Base-by-base conservation (phyloP, 2,113 vertebrate species). In the Cyprinodon brontotheroides region DNA sequence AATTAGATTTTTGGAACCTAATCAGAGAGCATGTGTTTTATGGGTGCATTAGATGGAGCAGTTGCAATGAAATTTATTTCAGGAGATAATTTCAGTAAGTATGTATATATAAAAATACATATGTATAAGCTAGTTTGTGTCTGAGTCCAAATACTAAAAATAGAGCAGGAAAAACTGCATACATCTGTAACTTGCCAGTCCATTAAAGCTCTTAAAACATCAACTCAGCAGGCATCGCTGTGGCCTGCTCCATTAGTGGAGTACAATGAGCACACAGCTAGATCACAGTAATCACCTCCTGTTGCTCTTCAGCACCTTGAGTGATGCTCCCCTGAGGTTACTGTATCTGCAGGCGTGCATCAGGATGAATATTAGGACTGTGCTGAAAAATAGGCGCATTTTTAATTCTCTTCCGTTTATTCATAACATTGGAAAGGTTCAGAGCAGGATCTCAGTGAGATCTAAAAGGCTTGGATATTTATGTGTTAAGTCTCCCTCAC, bases 191-290 rank as follows among this genome's bases (percentile, higher is more conserved):
- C 79, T 77, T 41, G 13, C 53, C 68, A 82, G 74, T 90, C 75
- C 87, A 91, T 89, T 90, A 90, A 89, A 84, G 80, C 89, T 86
- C 81, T 92, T 84, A 88, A 87, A 89, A 79, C 74, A 84, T 78
- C 81, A 79, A 75, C 86, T 88, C 84, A 86, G 79, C 85, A 85
- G 75, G 80, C 74, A 74, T 70, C 61, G 11, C 81, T 14, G 68
- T 75, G 70, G 83, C 67, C 37, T 6, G 65, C 68, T 86, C 67
- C 81, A 80, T 86, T 84, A 87, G 83, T 57, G 79, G 68, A 83
- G 83, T 13, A 80, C 78, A 74, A 80, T 78, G 36, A 74, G 78
- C 74, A 61, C 22, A 68, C 6, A 22, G 67, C 74, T 61, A 59
- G 77, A 89, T 85, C 77, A 74, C 80, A 73, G 81, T 83, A 88